Conservation (phyloP, 2,888 invertebrate species). For the Neelides folsomi region DNA sequence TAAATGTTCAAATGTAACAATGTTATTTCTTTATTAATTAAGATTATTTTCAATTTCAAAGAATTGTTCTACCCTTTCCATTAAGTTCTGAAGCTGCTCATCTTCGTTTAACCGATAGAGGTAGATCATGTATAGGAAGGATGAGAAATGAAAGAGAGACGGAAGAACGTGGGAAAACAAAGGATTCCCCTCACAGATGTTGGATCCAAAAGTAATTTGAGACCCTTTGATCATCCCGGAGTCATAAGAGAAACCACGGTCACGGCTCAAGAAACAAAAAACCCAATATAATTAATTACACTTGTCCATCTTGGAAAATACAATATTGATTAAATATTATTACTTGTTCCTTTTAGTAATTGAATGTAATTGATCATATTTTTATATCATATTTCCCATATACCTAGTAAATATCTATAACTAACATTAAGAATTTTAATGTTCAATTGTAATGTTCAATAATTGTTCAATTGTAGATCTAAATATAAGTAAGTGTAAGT, state of each 20-base stretch:
- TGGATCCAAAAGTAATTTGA: not conserved
- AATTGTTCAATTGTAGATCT: not conserved
- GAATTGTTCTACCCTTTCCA: constrained; percentile 58
- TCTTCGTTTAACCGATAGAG: constrained; percentile 63
- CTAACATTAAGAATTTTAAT: too few species aligned
- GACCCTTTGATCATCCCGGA: not conserved
- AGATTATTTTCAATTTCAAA: not conserved
- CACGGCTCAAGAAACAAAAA: not conserved
- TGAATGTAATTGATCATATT: too few species aligned
- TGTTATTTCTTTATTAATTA: too few species aligned
- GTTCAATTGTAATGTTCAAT: too few species aligned
- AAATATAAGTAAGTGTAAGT: not conserved
- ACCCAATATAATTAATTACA: too few species aligned
- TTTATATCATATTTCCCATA: too few species aligned
- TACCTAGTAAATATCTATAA: too few species aligned
- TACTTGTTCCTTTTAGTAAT: too few species aligned
- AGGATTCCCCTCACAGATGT: constrained; percentile 53
- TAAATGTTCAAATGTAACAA: not conserved
- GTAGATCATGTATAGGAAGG: constrained; percentile 58
- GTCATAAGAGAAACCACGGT: not conserved
- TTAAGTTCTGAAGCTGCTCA: constrained; percentile 66
- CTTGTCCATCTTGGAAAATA: too few species aligned
- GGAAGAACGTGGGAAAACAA: constrained; percentile 61
- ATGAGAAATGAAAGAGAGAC: constrained; percentile 54
- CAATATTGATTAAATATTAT: too few species aligned